Evolutionary conservation across 2,113 vertebrate species (phyloP), one percentile per base, ranked within the genome.

Genomic region (Perognathus longimembris): DNA sequence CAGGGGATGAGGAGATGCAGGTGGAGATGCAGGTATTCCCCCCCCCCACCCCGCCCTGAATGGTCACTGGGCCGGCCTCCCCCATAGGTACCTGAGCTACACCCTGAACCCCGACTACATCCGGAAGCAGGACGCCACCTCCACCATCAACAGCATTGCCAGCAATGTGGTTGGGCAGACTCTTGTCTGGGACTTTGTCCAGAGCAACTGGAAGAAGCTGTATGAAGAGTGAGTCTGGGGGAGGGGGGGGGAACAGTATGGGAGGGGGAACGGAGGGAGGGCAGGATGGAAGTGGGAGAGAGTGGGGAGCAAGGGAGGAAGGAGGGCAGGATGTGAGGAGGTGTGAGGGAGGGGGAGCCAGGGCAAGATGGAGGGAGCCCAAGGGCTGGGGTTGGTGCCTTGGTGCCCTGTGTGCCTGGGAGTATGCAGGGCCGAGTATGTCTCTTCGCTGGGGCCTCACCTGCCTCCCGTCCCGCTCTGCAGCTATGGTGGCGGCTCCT

Each of bases 401-500:
- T n/a, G 17, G 50, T 14, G 50, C 12, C 50, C 50, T 15, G 45
- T 12, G 45, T 45, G 45, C 45, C 45, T 45, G 57, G 32, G 5
- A 6, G 0, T 4, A 18, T 4, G 85, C 26, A 10, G 0, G 30
- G 34, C 67, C 1, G 42, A 45, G 45, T 8, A 45, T 45, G 45
- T n/a, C 5, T 71, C 24, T 38, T 6, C 10, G 28, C 3, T 4
- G 6, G 42, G 84, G 40, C 0, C 61, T 86, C 70, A 75, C 20
- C 14, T 7, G 2, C 0, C 42, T 2, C 32, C 32, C 40, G 21
- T 45, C 24, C 21, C 0, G 0, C 42, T 67, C 50, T 40, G 63
- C 98, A 99, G 99, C 78, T 99, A 98, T 0, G 99, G 99, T 0
- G 98, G 98, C 0, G 98, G 99, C 45, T 99, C 99, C 1, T 99